Base-by-base conservation (phyloP, 2,797 vertebrate genomes). In the Cossypha polioptera region DNA sequence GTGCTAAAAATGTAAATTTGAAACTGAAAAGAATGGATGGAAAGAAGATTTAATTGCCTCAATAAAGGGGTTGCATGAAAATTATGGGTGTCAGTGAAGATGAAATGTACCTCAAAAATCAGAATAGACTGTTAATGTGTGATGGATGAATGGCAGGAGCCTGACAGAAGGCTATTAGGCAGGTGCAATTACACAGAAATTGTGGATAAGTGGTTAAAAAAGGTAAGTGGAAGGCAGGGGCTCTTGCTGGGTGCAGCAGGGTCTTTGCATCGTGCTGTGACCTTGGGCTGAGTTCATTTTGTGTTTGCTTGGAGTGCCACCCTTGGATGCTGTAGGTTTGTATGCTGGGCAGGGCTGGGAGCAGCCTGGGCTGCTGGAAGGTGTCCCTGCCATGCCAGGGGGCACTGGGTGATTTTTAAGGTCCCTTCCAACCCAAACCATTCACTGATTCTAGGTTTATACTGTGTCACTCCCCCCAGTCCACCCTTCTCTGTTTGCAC, bases 31-130 rank as follows among this genome's bases (percentile, higher is more conserved):
- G 57, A 78, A 86, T 58, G 57, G 36, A 17, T 67, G 85, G 71
- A 78, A 88, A 95, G 47, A 51, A 71, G n/a, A 50, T 82, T 91
- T 96, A 94, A 95, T 94, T 96, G 86, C 79, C 43, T 74, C 75
- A 66, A 17, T 95, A 93, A 93, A 94, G 84, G 93, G 84, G 93
- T 83, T 95, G 75, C 78, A 67, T 73, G 65, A 85, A 95, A 94
- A 89, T 84, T 86, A 92, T 68, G 76, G 67, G 48, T 88, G 84
- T 92, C 91, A 90, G 72, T 54, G 76, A 82, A 91, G 74, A 93
- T 58, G 85, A 87, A 96, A 95, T 59, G 68, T 20, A 90, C 74
- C 55, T 94, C 61, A 75, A 92, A 57, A 88, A 88, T 83, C 84
- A 67, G 84, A 94, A 63, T 25, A 92, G 84, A 45, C 35, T 86